Evolutionary conservation across 2,797 vertebrate species (phyloP), one percentile per base, ranked within the genome.

Genomic region (Yasuhikotakia modesta): DNA sequence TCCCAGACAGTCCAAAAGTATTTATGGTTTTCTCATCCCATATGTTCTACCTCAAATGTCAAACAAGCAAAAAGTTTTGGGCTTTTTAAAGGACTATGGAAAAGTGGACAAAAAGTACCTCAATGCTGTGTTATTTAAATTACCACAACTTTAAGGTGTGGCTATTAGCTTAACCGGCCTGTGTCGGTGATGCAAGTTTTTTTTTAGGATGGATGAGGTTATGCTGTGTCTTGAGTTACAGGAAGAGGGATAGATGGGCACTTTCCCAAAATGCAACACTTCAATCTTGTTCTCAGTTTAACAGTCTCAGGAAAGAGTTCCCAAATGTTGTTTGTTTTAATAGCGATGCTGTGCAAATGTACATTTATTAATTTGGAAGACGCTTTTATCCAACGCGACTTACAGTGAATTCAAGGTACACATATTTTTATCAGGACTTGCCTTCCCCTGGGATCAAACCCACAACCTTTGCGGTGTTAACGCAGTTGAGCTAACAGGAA

Each of bases 141-240:
- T 55, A 30, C 6, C 16, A 7, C 53, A 58, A 46, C 21, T 57
- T 22, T 32, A 45, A 65, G 35, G 19, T 24, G 1, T 13, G 17
- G 43, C n/a, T 71, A 70, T 81, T 52, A 3, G 14, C 17, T 82
- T 74, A 73, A 32, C n/a, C 16, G 4, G 39, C 24, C 21, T 12
- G 5, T 4, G 24, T 13, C n/a, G 57, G 39, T 43, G 63, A 53
- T 43, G 16, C 19, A 35, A 12, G 21, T 24, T 21, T 77, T 65
- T 58, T 39, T 77, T 83, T 70, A 65, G n/a, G 30, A 17, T 24
- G n/a, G 52, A 50, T 43, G 17, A 69, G 45, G 16, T 45, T n/a
- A 48, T 46, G 2, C 22, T 52, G 19, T 5, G 43, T 60, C 30
- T 73, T 73, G 2, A 76, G 48, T 70, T 77, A 55, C 50, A 22